Conservation (phyloP, 2,888 invertebrate species). For the Ryuthela nishihirai region DNA sequence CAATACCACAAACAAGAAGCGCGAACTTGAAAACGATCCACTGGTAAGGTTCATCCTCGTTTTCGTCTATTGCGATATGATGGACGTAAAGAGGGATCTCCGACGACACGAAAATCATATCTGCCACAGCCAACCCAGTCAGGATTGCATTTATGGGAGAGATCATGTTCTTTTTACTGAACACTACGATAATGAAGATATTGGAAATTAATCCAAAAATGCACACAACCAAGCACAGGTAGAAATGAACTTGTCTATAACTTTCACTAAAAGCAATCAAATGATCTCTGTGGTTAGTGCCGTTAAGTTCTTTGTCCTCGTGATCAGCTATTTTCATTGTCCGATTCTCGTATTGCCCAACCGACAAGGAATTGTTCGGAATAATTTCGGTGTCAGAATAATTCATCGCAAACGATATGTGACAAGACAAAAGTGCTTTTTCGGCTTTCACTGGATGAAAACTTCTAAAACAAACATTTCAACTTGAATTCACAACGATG, state of each 20-base stretch:
- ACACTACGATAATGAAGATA: conserved; percentile 83
- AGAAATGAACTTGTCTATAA: conserved; percentile 75
- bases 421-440: too few relatives aligned
- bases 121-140: conserved; percentile 78
- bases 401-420: too few relatives aligned
- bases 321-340: too few relatives aligned
- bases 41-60: conserved; percentile 58
- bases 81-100: conserved; percentile 87
- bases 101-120: conserved; percentile 82
- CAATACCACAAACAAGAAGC: conserved; percentile 83
- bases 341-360: too few relatives aligned
- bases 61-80: conserved; percentile 34
- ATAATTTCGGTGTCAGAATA: too few relatives aligned
- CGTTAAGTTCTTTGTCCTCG: too few relatives aligned
- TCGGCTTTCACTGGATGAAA: too few relatives aligned
- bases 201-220: conserved; percentile 86
- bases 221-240: conserved; percentile 79
- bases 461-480: too few relatives aligned
- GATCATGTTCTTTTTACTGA: conserved; percentile 83
- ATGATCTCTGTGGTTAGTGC: conserved; percentile 35
- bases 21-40: conserved; percentile 84
- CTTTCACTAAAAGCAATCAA: conserved; percentile 58
- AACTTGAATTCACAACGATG: too few relatives aligned
- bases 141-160: conserved; percentile 89
- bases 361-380: too few relatives aligned